Conservation (phyloP, 2,113 vertebrate species). For the Stigmatopora nigra region DNA sequence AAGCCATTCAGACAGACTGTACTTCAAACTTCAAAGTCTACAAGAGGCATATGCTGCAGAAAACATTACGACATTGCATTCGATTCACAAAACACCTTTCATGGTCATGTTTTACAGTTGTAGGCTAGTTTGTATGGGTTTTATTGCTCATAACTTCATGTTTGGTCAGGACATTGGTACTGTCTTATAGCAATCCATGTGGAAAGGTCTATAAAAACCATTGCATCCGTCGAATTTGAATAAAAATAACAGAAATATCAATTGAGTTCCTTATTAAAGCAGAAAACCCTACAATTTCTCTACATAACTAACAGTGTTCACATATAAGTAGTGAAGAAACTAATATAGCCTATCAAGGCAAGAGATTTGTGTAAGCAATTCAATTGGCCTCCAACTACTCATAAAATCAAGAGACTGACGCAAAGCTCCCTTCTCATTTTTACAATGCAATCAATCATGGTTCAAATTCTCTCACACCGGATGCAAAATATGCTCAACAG, state of each 20-base stretch:
- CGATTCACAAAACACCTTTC: no score
- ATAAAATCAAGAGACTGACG: background rate
- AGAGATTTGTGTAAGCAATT: background rate
- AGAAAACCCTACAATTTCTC: no score
- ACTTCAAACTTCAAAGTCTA: no score
- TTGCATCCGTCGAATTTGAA: no score
- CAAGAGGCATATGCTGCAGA: no score
- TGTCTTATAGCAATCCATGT: background rate
- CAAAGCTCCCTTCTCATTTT: conserved; percentile 11
- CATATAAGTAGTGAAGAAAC: conserved; percentile 10
- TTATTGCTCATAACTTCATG: no score
- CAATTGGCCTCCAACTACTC: background rate
- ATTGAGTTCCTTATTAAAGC: no score
- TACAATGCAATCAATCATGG: conserved; percentile 7
- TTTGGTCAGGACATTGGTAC: background rate
- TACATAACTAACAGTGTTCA: background rate
- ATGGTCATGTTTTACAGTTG: no score
- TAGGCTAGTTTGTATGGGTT: no score
- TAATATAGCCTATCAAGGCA: background rate
- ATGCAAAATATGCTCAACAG: background rate
- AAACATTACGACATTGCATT: no score
- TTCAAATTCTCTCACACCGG: background rate
- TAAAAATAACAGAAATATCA: no score
- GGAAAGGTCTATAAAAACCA: background rate
- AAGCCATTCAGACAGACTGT: no score